Conservation (phyloP, 2,888 invertebrate genomes). For the Acanthosoma haemorrhoidale region DNA sequence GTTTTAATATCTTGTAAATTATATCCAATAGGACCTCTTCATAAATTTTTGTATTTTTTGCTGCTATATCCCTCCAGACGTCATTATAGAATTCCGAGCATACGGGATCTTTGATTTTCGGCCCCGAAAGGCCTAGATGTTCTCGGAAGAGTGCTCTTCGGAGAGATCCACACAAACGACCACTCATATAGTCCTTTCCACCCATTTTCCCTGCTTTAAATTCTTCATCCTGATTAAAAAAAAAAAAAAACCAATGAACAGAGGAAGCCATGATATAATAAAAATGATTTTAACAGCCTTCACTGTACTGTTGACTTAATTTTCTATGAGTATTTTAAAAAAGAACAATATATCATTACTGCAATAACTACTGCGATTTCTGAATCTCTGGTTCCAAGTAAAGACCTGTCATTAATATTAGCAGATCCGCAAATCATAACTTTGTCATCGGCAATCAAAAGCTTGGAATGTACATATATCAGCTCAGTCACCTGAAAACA, state of each 20-base stretch:
- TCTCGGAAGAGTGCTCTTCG: slow-evolving; percentile 83
- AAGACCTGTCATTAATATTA: slow-evolving; percentile 94
- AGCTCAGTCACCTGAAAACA: slow-evolving; percentile 72
- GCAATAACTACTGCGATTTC: slow-evolving; percentile 86
- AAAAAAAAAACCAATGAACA: neutral
- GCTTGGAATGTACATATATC: slow-evolving; percentile 95
- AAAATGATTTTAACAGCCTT: neutral
- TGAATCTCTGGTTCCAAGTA: slow-evolving; percentile 90
- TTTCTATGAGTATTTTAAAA: neutral
- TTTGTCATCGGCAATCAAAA: slow-evolving; percentile 90
- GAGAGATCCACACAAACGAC: slow-evolving; percentile 78
- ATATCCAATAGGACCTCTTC: slow-evolving; percentile 59
- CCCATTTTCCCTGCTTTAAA: slow-evolving; percentile 79
- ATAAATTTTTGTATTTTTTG: slow-evolving; percentile 78
- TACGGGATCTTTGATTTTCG: slow-evolving; percentile 61
- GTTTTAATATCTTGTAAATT: neutral
- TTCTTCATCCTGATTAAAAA: slow-evolving; percentile 61
- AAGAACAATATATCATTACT: slow-evolving; percentile 48
- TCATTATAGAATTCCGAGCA: slow-evolving; percentile 75
- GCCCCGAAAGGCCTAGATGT: slow-evolving; percentile 69
- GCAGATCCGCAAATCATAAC: slow-evolving; percentile 93
- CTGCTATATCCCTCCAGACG: slow-evolving; percentile 76
- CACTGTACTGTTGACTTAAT: neutral
- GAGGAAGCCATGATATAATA: neutral
- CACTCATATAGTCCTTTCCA: slow-evolving; percentile 72